A percentile compares a stretch with the other conserved stretches of the same genome.
Evolutionary conservation across 2,797 vertebrate species (phyloP).

Genomic region (Remorina albescens): DNA sequence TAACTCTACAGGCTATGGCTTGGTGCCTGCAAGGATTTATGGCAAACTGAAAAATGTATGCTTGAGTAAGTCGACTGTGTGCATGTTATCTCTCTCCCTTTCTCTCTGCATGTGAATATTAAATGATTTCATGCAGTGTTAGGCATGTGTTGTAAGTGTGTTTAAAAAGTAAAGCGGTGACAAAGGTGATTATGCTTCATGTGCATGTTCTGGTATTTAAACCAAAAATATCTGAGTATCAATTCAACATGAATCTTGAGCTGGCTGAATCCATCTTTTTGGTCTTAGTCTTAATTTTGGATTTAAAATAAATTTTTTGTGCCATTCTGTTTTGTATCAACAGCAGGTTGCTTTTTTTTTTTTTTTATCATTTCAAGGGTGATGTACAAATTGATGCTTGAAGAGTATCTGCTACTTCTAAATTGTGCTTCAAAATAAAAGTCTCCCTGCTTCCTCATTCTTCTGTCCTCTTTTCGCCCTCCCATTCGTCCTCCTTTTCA

Average conservation of each 20-base stretch:
- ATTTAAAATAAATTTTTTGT: neutral
- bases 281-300: neutral
- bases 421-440: neutral
- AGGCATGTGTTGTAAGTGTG: slow-evolving; percentile 29
- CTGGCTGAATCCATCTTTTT: neutral
- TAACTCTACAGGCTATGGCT: slow-evolving; percentile 42
- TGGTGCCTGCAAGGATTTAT: slow-evolving; percentile 41
- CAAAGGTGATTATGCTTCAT: neutral
- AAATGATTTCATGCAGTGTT: slow-evolving; percentile 44
- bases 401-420: slow-evolving; percentile 4
- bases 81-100: no score
- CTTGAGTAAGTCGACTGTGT: slow-evolving; percentile 39
- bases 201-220: neutral
- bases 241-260: neutral
- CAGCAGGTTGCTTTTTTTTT: no score
- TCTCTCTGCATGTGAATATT: slow-evolving; percentile 53
- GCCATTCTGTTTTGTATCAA: neutral
- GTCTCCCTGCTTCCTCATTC: neutral
- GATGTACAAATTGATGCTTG: slow-evolving; percentile 7
- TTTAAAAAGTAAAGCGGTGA: slow-evolving; percentile 44
- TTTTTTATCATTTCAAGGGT: neutral
- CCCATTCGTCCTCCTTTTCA: neutral
- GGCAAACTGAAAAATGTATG: slow-evolving; percentile 45
- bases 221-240: neutral
- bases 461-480: neutral